phyloP scores from a whole-genome alignment of 2,113 vertebrate genomes.

The Bostrychus sinensis region DNA sequence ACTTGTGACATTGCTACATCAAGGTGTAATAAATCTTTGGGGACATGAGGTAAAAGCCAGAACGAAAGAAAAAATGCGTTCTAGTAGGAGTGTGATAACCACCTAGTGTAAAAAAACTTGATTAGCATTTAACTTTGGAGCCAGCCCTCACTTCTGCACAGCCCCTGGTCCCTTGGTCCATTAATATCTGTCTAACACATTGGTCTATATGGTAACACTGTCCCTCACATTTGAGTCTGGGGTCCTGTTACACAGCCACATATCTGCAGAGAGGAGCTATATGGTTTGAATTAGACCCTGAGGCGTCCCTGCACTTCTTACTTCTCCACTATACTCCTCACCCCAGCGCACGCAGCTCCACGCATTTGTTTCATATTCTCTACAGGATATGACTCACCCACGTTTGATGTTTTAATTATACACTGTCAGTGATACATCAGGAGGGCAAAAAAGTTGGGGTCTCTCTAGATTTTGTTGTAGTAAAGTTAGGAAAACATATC shows the following conservation, averaged over 20 bases:
- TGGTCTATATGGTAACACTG: not conserved
- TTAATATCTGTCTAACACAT: conserved; percentile 9
- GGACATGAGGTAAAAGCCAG: no score
- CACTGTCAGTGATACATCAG: conserved; percentile 73
- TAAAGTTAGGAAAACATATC: conserved; percentile 60
- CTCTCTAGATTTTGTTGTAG: conserved; percentile 34
- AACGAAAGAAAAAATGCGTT: no score
- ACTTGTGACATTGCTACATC: no score
- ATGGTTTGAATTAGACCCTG: conserved; percentile 73
- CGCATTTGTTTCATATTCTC: conserved; percentile 73
- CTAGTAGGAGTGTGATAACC: no score
- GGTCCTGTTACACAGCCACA: conserved; percentile 22
- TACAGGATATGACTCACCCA: conserved; percentile 73
- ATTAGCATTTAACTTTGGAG: not conserved
- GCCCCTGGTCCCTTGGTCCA: not conserved
- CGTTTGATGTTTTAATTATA: conserved; percentile 77
- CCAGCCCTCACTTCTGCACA: not conserved
- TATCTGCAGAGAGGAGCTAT: conserved; percentile 44
- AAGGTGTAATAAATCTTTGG: no score
- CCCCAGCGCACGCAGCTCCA: conserved; percentile 21
- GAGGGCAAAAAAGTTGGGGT: conserved; percentile 30
- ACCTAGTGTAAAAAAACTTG: no score
- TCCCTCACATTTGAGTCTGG: conserved; percentile 21
- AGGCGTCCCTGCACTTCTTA: conserved; percentile 57
- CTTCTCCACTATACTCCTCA: conserved; percentile 20